Base-by-base conservation (phyloP, 2,797 vertebrate species). In the Poecilia velifera region DNA sequence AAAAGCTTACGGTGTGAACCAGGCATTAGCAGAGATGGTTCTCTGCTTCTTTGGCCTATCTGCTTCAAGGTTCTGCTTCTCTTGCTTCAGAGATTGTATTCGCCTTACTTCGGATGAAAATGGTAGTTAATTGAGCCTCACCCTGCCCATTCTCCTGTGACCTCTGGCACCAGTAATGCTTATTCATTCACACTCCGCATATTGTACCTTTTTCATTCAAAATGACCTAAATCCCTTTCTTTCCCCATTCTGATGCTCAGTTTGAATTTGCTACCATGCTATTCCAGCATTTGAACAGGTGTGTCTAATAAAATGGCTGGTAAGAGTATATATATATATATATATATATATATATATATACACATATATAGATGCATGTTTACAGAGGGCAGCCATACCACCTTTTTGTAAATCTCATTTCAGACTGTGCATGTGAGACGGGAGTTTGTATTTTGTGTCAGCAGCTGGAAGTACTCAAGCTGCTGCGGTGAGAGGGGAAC, bases 401-500 rank as follows among this genome's bases (percentile, higher is more conserved):
- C 88, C 91, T 91, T 85, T 75, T 77, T 85, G 82, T 79, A 75
- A 81, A 84, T 80, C 78, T 68, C 57, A 84, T 80, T 86, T 47
- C 62, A 78, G 87, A 83, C 86, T 88, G 82, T 86, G 92, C 92
- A 89, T 89, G 88, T 90, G 68, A 41, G 68, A 91, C 92, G 87
- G 86, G 90, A 91, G 95, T 90, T 79, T 82, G 92, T 94, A 89
- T 95, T 96, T 93, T 93, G 90, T 94, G 89, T 95, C 92, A 90
- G 93, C 96, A 96, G 96, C 96, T 96, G 95, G 95, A 97, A 96
- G 94, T 91, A 94, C 93, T 97, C 96, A 95, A 93, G 90, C 93
- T 90, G 90, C 86, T 95, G 90, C 89, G 84, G 89, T 88, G 84
- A 83, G 74, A 70, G 85, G 82, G 79, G 73, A 84, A 79, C 77